A percentile compares a stretch with the other conserved stretches of the same genome.
These are phyloP conservation scores for Microcebus jonahi DNA, from an alignment of 2,113 vertebrate genomes.

Conservation along the genomic window DNA sequence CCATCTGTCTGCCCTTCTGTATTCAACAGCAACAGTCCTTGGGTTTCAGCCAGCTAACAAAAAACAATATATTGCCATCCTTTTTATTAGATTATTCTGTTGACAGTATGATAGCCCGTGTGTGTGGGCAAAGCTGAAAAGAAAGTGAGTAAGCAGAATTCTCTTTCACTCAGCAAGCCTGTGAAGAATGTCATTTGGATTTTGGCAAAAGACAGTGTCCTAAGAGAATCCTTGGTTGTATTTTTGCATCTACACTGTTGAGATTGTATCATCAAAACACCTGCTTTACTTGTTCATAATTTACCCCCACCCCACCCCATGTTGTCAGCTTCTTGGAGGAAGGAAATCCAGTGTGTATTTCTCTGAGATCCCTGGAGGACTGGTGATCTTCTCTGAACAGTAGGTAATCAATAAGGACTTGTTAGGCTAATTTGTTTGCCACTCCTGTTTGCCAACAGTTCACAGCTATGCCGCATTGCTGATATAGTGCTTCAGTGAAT, in stretches of 20 bases:
- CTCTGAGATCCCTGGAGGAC: conserved; percentile 45
- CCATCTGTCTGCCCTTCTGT: conserved; percentile 67
- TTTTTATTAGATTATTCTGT: conserved; percentile 64
- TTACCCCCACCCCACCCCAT: not conserved
- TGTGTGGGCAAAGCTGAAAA: conserved; percentile 31
- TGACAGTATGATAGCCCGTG: conserved; percentile 52
- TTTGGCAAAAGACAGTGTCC: conserved; percentile 54
- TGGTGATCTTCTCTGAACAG: conserved; percentile 61
- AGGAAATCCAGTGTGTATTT: conserved; percentile 59
- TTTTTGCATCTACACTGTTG: not conserved
- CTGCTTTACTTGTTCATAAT: not conserved
- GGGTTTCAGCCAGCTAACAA: conserved; percentile 70
- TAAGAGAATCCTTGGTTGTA: not conserved
- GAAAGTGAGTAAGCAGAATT: conserved; percentile 40
- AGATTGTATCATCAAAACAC: not conserved
- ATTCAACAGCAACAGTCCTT: conserved; percentile 56
- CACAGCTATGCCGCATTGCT: conserved; percentile 27
- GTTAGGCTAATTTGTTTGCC: conserved; percentile 73
- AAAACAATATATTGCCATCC: conserved; percentile 36
- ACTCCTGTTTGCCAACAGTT: conserved; percentile 76
- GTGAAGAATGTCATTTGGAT: conserved; percentile 64
- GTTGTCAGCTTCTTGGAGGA: conserved; percentile 29
- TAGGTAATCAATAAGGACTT: conserved; percentile 75
- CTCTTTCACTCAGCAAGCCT: conserved; percentile 68
- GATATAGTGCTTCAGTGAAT: conserved; percentile 5